phyloP scores from a whole-genome alignment of 2,113 vertebrate genomes.

The Siniperca knerii region DNA sequence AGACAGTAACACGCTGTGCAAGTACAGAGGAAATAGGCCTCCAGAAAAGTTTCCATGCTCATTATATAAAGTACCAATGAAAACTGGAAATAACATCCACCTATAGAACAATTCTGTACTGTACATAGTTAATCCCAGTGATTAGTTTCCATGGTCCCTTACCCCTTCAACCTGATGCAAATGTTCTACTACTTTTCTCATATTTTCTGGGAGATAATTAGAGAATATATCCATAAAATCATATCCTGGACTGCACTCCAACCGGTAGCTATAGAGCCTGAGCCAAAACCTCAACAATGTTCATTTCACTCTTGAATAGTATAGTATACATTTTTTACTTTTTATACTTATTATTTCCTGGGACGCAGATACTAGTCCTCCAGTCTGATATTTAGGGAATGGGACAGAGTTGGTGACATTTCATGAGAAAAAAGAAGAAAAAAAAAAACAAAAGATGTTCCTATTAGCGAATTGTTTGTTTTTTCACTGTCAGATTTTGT shows the following conservation, averaged over 20 bases:
- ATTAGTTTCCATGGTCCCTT: no score
- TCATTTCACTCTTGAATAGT: not conserved
- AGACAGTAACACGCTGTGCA: no score
- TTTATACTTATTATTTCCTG: not conserved
- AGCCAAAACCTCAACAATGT: not conserved
- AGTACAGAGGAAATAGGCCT: not conserved
- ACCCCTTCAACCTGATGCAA: not conserved
- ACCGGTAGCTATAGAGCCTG: not conserved
- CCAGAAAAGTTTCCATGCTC: not conserved
- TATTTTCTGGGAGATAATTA: slow-evolving; percentile 18
- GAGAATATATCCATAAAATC: slow-evolving; percentile 31
- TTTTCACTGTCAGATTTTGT: not conserved
- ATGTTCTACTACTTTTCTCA: slow-evolving; percentile 1
- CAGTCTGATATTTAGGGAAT: not conserved
- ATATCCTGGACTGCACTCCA: not conserved
- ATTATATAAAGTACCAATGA: not conserved
- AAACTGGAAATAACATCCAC: not conserved
- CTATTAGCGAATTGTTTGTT: no score
- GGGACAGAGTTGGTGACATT: not conserved
- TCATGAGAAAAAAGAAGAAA: not conserved
- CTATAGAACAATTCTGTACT: not conserved
- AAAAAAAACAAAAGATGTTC: no score
- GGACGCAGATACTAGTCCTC: not conserved
- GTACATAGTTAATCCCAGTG: not conserved
- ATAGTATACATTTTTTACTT: not conserved